Percentiles rank a stretch among this genome's conserved stretches.
These are phyloP conservation scores for Eretmocerus hayati DNA, from an alignment of 2,888 invertebrate genomes.

Conservation along the genomic window DNA sequence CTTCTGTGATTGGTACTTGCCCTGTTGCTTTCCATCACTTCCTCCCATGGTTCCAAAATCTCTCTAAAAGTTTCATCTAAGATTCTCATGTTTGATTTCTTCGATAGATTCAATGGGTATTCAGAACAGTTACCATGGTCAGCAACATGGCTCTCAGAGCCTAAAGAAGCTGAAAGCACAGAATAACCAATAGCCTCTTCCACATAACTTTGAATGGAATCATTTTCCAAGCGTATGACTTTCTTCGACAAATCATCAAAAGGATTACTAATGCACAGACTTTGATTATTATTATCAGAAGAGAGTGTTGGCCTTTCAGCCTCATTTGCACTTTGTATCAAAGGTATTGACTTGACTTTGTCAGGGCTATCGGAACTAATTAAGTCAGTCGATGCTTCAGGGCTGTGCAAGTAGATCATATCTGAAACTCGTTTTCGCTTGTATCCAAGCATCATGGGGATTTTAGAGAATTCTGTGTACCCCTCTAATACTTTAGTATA, in stretches of 20 bases:
- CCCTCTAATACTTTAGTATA: too few relatives aligned
- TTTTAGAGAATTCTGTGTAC: too few relatives aligned
- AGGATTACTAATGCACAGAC: slow-evolving; percentile 38
- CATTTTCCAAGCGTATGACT: slow-evolving; percentile 33
- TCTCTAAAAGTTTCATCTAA: background rate
- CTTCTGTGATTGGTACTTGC: slow-evolving; percentile 10
- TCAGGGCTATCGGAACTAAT: slow-evolving; percentile 38
- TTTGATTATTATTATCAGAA: slow-evolving; percentile 18
- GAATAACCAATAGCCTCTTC: too few relatives aligned
- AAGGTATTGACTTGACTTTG: slow-evolving; percentile 18
- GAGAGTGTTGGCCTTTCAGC: slow-evolving; percentile 3
- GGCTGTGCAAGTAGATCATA: too few relatives aligned
- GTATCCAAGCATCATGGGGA: too few relatives aligned
- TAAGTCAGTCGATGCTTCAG: slow-evolving; percentile 36
- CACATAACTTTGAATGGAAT: too few relatives aligned
- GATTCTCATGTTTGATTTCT: background rate
- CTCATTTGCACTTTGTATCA: slow-evolving; percentile 5
- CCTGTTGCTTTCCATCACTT: background rate
- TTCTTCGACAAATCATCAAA: slow-evolving; percentile 37
- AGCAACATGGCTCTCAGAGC: too few relatives aligned
- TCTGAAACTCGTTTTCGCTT: too few relatives aligned
- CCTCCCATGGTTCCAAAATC: background rate
- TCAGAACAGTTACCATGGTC: background rate
- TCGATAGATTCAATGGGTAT: background rate
- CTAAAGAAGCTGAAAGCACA: too few relatives aligned